Evolutionary conservation across 2,888 invertebrate genomes (phyloP).

Genomic region (Lycaena phlaeas): DNA sequence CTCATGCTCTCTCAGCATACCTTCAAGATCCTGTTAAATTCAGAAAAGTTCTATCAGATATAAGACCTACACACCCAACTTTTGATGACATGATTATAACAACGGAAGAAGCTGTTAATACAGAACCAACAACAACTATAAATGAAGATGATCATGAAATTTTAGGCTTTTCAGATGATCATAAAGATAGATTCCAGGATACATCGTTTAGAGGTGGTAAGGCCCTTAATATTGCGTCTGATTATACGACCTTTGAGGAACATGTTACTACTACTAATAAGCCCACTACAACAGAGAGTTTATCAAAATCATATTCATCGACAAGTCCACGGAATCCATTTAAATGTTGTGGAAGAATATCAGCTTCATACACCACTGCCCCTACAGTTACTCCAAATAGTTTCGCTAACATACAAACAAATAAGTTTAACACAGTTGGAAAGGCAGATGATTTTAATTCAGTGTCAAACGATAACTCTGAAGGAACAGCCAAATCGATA

Average conservation of each 20-base stretch:
- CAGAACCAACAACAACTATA: slow-evolving; percentile 73
- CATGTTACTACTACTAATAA: slow-evolving; percentile 33
- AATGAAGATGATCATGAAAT: slow-evolving; percentile 84
- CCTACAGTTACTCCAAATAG: slow-evolving; percentile 33
- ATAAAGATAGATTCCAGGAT: slow-evolving; percentile 37
- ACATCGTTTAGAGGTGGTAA: slow-evolving; percentile 53
- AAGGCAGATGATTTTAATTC: slow-evolving; percentile 31
- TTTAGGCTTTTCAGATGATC: slow-evolving; percentile 82
- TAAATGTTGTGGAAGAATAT: slow-evolving; percentile 58
- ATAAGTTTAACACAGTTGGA: slow-evolving; percentile 34
- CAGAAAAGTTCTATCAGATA: slow-evolving; percentile 81
- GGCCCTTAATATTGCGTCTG: slow-evolving; percentile 42
- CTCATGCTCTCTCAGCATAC: slow-evolving; percentile 86
- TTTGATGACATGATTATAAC: slow-evolving; percentile 50
- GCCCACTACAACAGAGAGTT: slow-evolving; percentile 29
- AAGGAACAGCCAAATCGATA: slow-evolving; percentile 53
- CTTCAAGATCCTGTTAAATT: slow-evolving; percentile 88
- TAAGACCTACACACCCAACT: slow-evolving; percentile 85
- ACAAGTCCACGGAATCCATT: slow-evolving; percentile 46
- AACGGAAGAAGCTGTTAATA: slow-evolving; percentile 50
- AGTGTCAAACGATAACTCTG: slow-evolving; percentile 38
- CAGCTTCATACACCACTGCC: slow-evolving; percentile 58
- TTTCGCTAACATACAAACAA: slow-evolving; percentile 57
- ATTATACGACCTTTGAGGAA: slow-evolving; percentile 29
- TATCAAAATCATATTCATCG: slow-evolving; percentile 31